Percentiles rank a stretch among this genome's conserved stretches.
These are phyloP conservation scores for Myotis findleyi DNA, from an alignment of 2,797 vertebrate genomes.

Conservation along the genomic window DNA sequence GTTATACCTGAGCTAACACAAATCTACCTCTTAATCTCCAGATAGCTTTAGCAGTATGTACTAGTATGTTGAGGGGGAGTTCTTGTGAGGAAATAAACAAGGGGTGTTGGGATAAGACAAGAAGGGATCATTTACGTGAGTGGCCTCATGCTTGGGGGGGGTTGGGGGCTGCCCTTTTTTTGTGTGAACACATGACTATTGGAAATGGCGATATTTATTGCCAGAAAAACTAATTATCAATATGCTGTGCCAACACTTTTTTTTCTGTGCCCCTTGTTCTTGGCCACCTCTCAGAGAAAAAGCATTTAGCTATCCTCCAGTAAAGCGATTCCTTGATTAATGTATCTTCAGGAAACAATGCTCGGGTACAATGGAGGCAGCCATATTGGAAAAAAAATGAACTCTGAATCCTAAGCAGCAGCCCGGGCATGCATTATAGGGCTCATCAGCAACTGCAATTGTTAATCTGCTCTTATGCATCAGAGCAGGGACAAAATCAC, in stretches of 20 bases:
- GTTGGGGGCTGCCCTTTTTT: neutral
- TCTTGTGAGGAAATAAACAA: neutral
- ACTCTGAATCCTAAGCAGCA: neutral
- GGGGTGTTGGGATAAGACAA: neutral
- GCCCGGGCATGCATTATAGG: neutral
- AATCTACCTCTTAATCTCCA: neutral
- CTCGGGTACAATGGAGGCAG: neutral
- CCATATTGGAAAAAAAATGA: neutral
- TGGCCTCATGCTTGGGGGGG: neutral
- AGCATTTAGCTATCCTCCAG: constrained; percentile 9
- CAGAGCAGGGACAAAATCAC: neutral
- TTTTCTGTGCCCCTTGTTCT: constrained; percentile 35
- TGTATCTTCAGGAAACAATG: constrained; percentile 10
- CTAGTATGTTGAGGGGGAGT: neutral
- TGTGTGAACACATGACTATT: constrained; percentile 9
- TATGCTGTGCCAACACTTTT: neutral
- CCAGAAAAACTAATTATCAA: constrained; percentile 28
- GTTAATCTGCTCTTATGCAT: neutral
- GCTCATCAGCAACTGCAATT: neutral
- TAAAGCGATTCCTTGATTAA: constrained; percentile 25
- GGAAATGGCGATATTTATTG: constrained; percentile 18
- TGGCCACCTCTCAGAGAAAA: neutral
- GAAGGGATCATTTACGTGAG: neutral
- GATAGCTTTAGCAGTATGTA: neutral
- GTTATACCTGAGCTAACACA: neutral